Conservation (phyloP, 2,888 invertebrate genomes). For the Mycalesis mineus region DNA sequence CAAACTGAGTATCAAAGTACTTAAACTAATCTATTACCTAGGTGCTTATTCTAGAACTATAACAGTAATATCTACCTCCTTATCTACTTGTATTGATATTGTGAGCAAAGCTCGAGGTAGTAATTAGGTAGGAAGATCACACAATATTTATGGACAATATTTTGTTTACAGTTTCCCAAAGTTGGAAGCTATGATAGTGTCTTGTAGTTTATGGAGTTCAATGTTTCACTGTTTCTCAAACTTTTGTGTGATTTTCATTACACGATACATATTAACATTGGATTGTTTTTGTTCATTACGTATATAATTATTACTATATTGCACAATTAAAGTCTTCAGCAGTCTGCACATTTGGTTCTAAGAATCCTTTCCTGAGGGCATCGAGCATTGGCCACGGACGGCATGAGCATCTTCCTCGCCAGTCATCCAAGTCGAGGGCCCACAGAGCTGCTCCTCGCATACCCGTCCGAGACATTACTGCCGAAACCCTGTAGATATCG, state of each 20-base stretch:
- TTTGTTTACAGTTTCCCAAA: no score
- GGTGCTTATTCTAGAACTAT: background rate
- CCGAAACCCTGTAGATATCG: constrained; percentile 81
- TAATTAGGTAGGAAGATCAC: constrained; percentile 1
- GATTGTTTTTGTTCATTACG: no score
- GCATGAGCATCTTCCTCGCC: constrained; percentile 83
- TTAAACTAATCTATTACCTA: background rate
- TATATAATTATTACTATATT: background rate
- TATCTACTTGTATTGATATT: constrained; percentile 12
- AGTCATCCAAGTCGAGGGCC: constrained; percentile 89
- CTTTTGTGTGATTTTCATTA: background rate
- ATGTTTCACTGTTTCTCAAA: background rate
- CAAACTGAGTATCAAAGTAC: constrained; percentile 8
- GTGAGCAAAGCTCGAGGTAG: constrained; percentile 24
- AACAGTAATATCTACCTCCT: constrained; percentile 1
- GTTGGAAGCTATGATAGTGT: no score
- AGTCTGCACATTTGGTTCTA: constrained; percentile 52
- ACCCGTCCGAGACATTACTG: constrained; percentile 76
- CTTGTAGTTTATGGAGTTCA: no score
- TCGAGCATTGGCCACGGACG: constrained; percentile 82
- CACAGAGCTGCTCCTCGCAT: constrained; percentile 87
- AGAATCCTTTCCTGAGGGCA: constrained; percentile 72
- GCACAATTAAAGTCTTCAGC: background rate
- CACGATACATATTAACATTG: background rate
- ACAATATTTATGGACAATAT: background rate